Evolutionary conservation across 2,888 invertebrate species (phyloP), one percentile per base, ranked within the genome.

Genomic region (Cosmia trapezina): DNA sequence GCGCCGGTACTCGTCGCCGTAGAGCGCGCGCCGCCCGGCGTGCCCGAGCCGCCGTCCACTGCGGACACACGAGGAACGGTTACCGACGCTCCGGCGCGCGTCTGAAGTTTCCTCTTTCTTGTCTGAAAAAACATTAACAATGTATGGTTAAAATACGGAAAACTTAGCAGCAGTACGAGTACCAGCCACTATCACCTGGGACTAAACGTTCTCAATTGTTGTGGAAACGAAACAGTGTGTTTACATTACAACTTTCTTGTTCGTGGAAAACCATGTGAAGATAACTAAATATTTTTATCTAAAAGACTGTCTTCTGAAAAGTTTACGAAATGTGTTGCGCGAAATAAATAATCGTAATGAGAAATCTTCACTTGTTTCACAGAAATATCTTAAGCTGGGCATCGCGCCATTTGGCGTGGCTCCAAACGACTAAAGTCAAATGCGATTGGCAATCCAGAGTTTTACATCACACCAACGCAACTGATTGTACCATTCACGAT

Each of bases 21-120:
- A 77, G 11, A 79, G 85, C 70, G 91, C 83, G 87, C 86, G 76
- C 89, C 89, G 68, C 87, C 83, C 68, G 78, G 78, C 47, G 78
- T 80, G 56, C 75, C 81, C 70, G 73, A 75, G 60, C 86, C 83
- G 47, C 79, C 66, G 47, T 80, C 83, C 74, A 79, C 84, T 84
- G 85, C 45, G 37, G 65, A 73, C 49, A 72, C 54, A 70, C 45
- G 53, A 63, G 14, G 33, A 47, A 70, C 14, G 59, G n/a, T 78
- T 60, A 78, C 41, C 43, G 73, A 1, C 14, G n/a, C 37, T 14
- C 28, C 28, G 12, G 37, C 6, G 37, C 4, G 8, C 41, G 41
- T 98, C 93, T 98, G 98, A 0, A 98, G 98, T 91, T 99, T 99
- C 70, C 99, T 97, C 91, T 99, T 99, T 85, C 99, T 97, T n/a